Base-by-base conservation (phyloP, 23 tunicate species). In the Clavelina lepadiformis region DNA sequence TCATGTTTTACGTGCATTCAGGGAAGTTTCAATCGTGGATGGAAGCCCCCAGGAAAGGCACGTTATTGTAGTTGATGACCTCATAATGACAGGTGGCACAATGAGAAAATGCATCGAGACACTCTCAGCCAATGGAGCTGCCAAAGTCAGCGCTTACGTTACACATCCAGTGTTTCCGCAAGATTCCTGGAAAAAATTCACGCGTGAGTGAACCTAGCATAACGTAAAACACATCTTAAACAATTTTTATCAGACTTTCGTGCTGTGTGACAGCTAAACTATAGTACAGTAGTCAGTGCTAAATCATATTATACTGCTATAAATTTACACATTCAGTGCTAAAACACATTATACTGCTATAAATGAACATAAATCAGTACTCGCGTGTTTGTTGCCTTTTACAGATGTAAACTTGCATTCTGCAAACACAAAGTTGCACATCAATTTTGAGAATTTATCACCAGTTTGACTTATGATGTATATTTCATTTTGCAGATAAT, bases 121-220 rank as follows among this genome's bases (percentile, higher is more conserved):
- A 2, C 23, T 86, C 66, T 22, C 27, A 33, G 26, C 69, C 0
- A 71, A 70, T 3, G 77, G 77, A 36, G 95, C 95, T n/a, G 32
- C 76, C 21, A 63, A 38, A 36, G 80, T 86, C 47, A 86, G 95
- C 58, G 95, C 77, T 25, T 86, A 69, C 52, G 85, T 78, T 7
- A 78, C 85, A 0, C 95, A 86, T 57, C 75, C 95, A 28, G 95
- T 86, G 38, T 86, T 86, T 66, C 95, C 95, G 0, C 47, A 57
- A 37, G 56, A 65, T 13, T 86, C 95, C 1, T 86, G 95, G 95
- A 78, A 66, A 57, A 37, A 57, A 13, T 86, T 86, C 49, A 53
- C 52, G 0, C 21, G 76, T 52, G 35, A 0, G 0, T 11, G 13
- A 41, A 41, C 15, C 15, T 11, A 41, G 15, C 49, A 8, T 41